These are phyloP conservation scores for Armadillidium nasatum DNA, from an alignment of 1,140 invertebrate genomes.

Conservation along the genomic window DNA sequence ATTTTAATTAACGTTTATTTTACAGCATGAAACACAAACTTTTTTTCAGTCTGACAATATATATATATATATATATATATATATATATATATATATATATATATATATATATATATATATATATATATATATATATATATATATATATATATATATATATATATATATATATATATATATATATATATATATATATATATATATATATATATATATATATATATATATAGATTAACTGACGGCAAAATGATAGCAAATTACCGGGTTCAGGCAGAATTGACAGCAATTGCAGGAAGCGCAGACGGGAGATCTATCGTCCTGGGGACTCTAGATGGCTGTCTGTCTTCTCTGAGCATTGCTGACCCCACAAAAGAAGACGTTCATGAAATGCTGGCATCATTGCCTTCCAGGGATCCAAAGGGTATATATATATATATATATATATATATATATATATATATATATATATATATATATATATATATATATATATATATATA, in stretches of 20 bases:
- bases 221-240: slow-evolving; percentile 65
- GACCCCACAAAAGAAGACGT: slow-evolving; percentile 64
- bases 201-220: slow-evolving; percentile 44
- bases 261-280: slow-evolving; percentile 83
- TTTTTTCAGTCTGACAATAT: no score
- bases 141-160: slow-evolving; percentile 30
- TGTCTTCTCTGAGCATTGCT: slow-evolving; percentile 84
- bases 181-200: not conserved
- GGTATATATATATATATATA: slow-evolving; percentile 17
- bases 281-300: slow-evolving; percentile 72
- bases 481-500: no score
- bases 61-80: no score
- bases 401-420: slow-evolving; percentile 59
- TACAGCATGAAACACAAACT: no score
- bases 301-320: slow-evolving; percentile 78
- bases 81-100: no score
- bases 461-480: no score
- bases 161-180: slow-evolving; percentile 43
- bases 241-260: slow-evolving; percentile 88
- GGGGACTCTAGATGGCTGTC: slow-evolving; percentile 87
- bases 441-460: slow-evolving; percentile 8
- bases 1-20: no score
- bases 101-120: no score
- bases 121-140: not conserved
- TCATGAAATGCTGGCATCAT: slow-evolving; percentile 59